Evolutionary conservation across 2,888 invertebrate genomes (phyloP).

Genomic region (Isotomurus palustris): DNA sequence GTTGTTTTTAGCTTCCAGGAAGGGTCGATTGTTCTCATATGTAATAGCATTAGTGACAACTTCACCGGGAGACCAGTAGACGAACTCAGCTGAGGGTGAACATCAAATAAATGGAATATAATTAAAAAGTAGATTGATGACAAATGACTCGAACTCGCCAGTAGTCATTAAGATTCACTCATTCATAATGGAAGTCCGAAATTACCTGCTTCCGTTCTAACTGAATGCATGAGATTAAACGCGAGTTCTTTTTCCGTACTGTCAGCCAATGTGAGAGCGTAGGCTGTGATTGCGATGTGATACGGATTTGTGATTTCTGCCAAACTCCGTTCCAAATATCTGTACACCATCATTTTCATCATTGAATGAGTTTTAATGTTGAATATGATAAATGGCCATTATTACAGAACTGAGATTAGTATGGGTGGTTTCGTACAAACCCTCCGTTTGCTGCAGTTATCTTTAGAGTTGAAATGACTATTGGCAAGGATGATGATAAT

Average conservation of each 20-base stretch:
- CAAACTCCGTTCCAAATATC: constrained; percentile 50
- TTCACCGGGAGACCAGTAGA: constrained; percentile 51
- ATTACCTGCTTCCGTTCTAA: constrained; percentile 47
- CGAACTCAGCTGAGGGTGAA: constrained; percentile 49
- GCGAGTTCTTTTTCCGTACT: constrained; percentile 51
- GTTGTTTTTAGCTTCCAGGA: constrained; percentile 51
- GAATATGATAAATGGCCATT: no score
- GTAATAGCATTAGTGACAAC: constrained; percentile 47
- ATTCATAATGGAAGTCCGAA: no score
- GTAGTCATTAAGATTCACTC: no score
- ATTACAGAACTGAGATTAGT: no score
- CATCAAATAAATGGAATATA: constrained; percentile 2
- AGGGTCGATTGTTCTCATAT: constrained; percentile 52
- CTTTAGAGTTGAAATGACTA: no score
- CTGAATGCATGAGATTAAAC: constrained; percentile 48
- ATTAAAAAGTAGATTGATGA: no score
- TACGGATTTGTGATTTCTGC: constrained; percentile 51
- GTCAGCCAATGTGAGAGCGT: constrained; percentile 52
- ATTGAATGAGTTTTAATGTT: no score
- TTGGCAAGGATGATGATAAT: no score
- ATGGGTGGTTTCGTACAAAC: no score
- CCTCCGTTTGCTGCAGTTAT: no score
- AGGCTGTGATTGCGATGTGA: constrained; percentile 54
- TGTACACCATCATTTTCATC: no score
- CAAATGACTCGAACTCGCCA: no score